A percentile compares a stretch with the other conserved stretches of the same genome.
Conservation (phyloP, 2,797 vertebrate species). For the Taenioides sp. region DNA sequence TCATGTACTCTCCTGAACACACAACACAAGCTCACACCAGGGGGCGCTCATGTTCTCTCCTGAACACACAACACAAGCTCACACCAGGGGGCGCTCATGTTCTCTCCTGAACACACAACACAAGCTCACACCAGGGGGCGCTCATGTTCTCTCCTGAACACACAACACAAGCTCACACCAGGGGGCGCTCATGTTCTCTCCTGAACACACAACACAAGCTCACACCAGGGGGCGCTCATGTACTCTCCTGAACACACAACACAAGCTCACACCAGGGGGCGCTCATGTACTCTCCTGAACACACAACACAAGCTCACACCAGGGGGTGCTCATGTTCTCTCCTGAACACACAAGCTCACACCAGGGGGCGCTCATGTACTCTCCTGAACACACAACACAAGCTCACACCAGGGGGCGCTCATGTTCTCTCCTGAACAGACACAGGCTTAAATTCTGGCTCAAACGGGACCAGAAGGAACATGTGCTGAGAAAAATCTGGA, state of each 20-base stretch:
- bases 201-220: conserved; percentile 58
- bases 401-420: conserved; percentile 36
- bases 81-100: conserved; percentile 56
- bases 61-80: conserved; percentile 44
- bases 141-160: conserved; percentile 82
- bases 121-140: neutral
- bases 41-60: conserved; percentile 77
- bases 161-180: neutral
- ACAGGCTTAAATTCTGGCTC: too few relatives aligned
- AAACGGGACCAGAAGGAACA: too few relatives aligned
- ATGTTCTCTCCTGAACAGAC: too few relatives aligned
- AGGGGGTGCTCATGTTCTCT: conserved; percentile 73
- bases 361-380: conserved; percentile 44
- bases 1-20: conserved; percentile 82
- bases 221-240: conserved; percentile 47
- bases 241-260: conserved; percentile 27
- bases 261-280: neutral
- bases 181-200: conserved; percentile 76
- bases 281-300: conserved; percentile 82
- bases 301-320: neutral
- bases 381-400: too few relatives aligned
- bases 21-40: neutral
- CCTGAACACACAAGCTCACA: conserved; percentile 65
- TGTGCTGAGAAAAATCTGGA: too few relatives aligned
- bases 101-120: conserved; percentile 76